Percentiles rank a stretch among this genome's conserved stretches.
These are phyloP conservation scores for Venturia canescens DNA, from an alignment of 1,140 invertebrate genomes.

Conservation along the genomic window DNA sequence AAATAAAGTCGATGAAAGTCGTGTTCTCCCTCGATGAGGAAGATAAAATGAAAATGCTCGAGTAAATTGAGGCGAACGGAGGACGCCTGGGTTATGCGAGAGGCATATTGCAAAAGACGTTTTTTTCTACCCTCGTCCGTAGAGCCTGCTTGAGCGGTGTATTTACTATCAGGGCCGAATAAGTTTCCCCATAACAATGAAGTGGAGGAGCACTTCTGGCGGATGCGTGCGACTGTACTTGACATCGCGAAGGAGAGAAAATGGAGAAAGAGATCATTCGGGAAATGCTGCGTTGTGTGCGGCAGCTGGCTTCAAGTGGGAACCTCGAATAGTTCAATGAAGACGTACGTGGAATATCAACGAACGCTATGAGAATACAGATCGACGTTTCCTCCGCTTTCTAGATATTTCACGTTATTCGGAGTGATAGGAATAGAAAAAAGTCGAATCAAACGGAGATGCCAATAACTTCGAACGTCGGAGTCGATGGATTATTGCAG, in stretches of 20 bases:
- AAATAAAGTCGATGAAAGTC: too few species aligned
- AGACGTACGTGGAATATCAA: constrained; percentile 33
- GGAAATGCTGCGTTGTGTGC: constrained; percentile 43
- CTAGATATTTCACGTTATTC: background rate
- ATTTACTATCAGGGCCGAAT: background rate
- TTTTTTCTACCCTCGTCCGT: background rate
- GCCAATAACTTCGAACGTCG: too few species aligned
- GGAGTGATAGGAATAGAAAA: background rate
- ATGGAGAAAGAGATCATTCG: constrained; percentile 24
- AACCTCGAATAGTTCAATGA: constrained; percentile 30
- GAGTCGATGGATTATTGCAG: too few species aligned
- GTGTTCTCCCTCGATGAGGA: background rate
- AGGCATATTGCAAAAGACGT: constrained; percentile 3
- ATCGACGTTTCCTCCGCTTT: background rate
- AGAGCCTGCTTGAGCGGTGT: background rate
- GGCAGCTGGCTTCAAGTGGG: constrained; percentile 47
- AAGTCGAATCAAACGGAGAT: background rate
- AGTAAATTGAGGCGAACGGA: constrained; percentile 24
- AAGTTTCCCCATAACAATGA: constrained; percentile 34
- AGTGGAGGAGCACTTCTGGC: background rate
- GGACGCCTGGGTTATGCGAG: background rate
- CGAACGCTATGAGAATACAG: constrained; percentile 25
- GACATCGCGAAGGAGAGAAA: constrained; percentile 11
- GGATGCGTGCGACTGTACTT: constrained; percentile 4
- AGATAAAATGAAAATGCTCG: constrained; percentile 5